Evolutionary conservation across 1,140 invertebrate genomes (phyloP).

Genomic region (Delia radicum): DNA sequence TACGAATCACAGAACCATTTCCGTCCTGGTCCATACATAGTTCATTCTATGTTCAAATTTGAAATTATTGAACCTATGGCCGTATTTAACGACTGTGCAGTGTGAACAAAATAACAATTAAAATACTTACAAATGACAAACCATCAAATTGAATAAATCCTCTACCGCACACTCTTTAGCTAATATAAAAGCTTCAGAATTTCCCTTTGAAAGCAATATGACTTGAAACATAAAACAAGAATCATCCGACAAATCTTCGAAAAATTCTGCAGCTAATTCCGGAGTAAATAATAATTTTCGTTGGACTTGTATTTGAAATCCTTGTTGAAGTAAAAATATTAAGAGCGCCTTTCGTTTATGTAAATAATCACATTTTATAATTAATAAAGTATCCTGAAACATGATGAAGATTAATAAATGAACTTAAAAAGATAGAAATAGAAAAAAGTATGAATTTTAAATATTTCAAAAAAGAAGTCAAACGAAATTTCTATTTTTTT

Average conservation of each 20-base stretch:
- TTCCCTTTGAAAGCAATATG: slow-evolving; percentile 73
- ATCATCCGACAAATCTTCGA: slow-evolving; percentile 70
- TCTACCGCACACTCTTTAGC: slow-evolving; percentile 65
- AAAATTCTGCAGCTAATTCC: slow-evolving; percentile 81
- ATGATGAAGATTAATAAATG: too few relatives aligned
- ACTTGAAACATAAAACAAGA: slow-evolving; percentile 73
- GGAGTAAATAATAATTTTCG: slow-evolving; percentile 70
- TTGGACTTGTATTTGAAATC: slow-evolving; percentile 71
- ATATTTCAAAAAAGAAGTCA: too few relatives aligned
- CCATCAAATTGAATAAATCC: slow-evolving; percentile 43
- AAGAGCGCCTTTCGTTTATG: slow-evolving; percentile 70
- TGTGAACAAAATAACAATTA: too few relatives aligned
- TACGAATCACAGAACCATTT: too few relatives aligned
- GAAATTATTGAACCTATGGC: too few relatives aligned
- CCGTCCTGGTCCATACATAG: too few relatives aligned
- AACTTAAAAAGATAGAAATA: too few relatives aligned
- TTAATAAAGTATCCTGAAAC: slow-evolving; percentile 71
- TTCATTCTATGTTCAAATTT: too few relatives aligned
- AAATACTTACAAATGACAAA: slow-evolving; percentile 50
- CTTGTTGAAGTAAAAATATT: slow-evolving; percentile 67
- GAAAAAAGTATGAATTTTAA: too few relatives aligned
- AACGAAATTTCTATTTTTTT: slow-evolving; percentile 31
- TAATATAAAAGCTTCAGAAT: slow-evolving; percentile 70
- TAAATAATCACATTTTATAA: slow-evolving; percentile 80
- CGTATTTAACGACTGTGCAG: too few relatives aligned